phyloP scores from a whole-genome alignment of 1,140 invertebrate species.

The Drosophila ogumai region DNA sequence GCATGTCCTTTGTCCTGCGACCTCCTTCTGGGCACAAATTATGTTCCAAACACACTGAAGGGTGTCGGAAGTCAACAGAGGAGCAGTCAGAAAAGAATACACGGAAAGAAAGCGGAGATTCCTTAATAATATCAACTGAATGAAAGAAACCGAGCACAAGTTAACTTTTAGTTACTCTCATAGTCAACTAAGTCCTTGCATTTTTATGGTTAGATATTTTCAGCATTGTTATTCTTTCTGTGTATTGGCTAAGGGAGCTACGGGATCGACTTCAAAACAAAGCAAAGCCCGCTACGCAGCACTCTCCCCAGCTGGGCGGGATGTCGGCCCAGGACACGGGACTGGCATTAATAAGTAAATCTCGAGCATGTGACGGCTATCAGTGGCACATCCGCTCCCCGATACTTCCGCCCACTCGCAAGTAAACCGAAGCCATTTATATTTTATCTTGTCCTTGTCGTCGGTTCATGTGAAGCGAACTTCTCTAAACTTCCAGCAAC shows the following conservation, averaged over 20 bases:
- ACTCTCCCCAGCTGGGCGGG: conserved; percentile 50
- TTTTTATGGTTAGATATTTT: not conserved
- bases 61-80: conserved; percentile 75
- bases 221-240: not conserved
- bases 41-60: conserved; percentile 70
- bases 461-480: conserved; percentile 47
- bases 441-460: conserved; percentile 76
- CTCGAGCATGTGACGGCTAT: conserved; percentile 81
- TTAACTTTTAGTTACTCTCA: no score
- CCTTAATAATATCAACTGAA: not conserved
- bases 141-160: not conserved
- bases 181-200: no score
- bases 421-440: conserved; percentile 75
- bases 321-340: conserved; percentile 57
- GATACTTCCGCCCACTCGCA: conserved; percentile 30
- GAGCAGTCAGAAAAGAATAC: conserved; percentile 23
- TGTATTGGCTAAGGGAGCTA: conserved; percentile 12
- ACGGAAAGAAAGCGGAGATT: not conserved
- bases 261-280: conserved; percentile 59
- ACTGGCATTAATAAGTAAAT: conserved; percentile 80
- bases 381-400: conserved; percentile 71
- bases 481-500: conserved; percentile 72
- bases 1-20: conserved; percentile 37
- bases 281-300: conserved; percentile 44
- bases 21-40: conserved; percentile 62